A percentile compares a stretch with the other conserved stretches of the same genome.
Conservation (phyloP, 1,140 invertebrate genomes). For the Harlomillsia oculata region DNA sequence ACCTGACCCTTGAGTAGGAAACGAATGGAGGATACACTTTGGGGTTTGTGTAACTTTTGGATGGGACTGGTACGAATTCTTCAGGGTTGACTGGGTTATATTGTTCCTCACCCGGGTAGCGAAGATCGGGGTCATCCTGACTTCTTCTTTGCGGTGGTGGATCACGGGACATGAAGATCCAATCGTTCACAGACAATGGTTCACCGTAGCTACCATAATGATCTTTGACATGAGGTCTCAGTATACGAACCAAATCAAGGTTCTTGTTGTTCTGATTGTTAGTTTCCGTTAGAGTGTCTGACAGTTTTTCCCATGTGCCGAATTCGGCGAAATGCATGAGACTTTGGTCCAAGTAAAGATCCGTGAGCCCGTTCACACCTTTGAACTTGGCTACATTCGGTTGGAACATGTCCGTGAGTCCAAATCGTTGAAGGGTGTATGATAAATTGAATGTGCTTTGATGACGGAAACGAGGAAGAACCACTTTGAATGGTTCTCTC, state of each 20-base stretch:
- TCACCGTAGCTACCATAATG: slow-evolving; percentile 32
- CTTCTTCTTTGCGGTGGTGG: slow-evolving; percentile 42
- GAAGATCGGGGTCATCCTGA: slow-evolving; percentile 2
- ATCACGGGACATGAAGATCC: slow-evolving; percentile 62
- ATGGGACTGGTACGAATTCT: not conserved
- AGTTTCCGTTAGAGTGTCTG: slow-evolving; percentile 30
- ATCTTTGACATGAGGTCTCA: slow-evolving; percentile 29
- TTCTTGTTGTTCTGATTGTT: slow-evolving; percentile 18
- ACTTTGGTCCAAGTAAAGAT: slow-evolving; percentile 41
- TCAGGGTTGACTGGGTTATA: not conserved
- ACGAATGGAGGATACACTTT: not conserved
- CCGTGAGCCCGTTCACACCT: slow-evolving; percentile 54
- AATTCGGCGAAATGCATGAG: slow-evolving; percentile 34
- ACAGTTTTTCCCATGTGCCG: slow-evolving; percentile 34
- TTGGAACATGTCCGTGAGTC: slow-evolving; percentile 64
- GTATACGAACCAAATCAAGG: slow-evolving; percentile 26
- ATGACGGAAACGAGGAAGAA: slow-evolving; percentile 66
- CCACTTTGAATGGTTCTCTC: slow-evolving; percentile 30
- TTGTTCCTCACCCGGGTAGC: not conserved
- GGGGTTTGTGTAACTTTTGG: slow-evolving; percentile 3
- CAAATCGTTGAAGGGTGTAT: slow-evolving; percentile 63
- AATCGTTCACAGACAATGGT: slow-evolving; percentile 31
- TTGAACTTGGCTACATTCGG: slow-evolving; percentile 61
- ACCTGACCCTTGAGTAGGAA: slow-evolving; percentile 19
- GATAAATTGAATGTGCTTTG: slow-evolving; percentile 68